These are phyloP conservation scores for Amphilophus citrinellus DNA, from an alignment of 2,113 vertebrate genomes.

Conservation along the genomic window DNA sequence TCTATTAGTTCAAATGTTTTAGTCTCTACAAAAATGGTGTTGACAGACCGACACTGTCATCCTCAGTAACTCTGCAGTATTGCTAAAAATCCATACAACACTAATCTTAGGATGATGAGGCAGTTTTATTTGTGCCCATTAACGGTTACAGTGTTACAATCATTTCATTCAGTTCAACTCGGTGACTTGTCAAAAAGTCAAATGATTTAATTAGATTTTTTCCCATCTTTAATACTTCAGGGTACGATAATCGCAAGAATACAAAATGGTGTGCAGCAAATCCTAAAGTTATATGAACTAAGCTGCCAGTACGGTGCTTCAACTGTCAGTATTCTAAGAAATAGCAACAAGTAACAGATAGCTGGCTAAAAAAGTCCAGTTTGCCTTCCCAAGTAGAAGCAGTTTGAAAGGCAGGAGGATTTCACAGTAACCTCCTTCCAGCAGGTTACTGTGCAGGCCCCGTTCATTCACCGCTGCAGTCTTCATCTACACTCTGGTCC, in stretches of 20 bases:
- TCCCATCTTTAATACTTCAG: background rate
- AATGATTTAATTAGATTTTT: background rate
- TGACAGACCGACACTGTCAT: no score
- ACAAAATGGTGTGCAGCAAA: background rate
- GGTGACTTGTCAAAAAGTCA: background rate
- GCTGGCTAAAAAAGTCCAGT: accelerated
- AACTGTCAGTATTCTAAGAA: background rate
- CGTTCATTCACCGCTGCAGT: conserved; percentile 29
- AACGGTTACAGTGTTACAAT: background rate
- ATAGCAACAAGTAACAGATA: background rate
- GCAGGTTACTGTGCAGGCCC: background rate
- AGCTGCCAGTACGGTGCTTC: background rate
- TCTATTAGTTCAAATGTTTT: background rate
- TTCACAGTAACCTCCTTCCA: background rate
- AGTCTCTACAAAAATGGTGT: background rate
- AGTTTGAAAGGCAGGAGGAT: background rate
- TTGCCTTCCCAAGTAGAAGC: background rate
- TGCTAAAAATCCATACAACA: background rate
- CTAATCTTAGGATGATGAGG: accelerated
- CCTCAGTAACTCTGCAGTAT: no score
- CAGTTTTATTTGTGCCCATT: background rate
- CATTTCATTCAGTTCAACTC: background rate
- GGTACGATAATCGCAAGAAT: background rate
- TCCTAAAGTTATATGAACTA: accelerated
- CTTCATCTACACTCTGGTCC: conserved; percentile 18